phyloP scores from a whole-genome alignment of 2,888 invertebrate species.

The Melanostoma scalare region DNA sequence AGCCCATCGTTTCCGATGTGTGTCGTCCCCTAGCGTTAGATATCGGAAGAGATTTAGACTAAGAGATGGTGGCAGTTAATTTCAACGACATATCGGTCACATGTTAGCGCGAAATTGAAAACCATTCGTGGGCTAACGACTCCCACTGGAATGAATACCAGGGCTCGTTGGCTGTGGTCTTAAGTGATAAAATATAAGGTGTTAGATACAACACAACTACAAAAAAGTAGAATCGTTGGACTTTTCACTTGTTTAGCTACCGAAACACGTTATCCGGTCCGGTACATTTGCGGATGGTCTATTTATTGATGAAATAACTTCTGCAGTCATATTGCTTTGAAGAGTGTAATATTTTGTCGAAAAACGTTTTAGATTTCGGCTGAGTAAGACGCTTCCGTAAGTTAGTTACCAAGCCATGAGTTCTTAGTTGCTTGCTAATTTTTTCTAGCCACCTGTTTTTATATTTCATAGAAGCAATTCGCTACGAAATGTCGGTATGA shows the following conservation, averaged over 20 bases:
- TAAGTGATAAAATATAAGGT: conserved; percentile 69
- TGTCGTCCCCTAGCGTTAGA: conserved; percentile 35
- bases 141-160: conserved; percentile 40
- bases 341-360: too few relatives aligned
- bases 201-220: conserved; percentile 28
- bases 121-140: conserved; percentile 57
- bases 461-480: too few relatives aligned
- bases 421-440: too few relatives aligned
- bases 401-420: too few relatives aligned
- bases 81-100: conserved; percentile 73
- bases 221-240: conserved; percentile 15
- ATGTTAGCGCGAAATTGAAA: conserved; percentile 73
- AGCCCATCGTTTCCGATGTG: conserved; percentile 19
- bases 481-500: too few relatives aligned
- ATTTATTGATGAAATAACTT: conserved; percentile 48
- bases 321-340: conserved; percentile 11
- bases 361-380: too few relatives aligned
- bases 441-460: too few relatives aligned
- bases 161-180: conserved; percentile 67
- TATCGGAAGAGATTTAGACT: conserved; percentile 68
- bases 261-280: conserved; percentile 38
- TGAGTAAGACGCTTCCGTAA: too few relatives aligned
- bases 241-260: conserved; percentile 29
- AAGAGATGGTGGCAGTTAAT: conserved; percentile 71
- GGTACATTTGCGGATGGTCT: conserved; percentile 57